phyloP scores from a whole-genome alignment of 2,113 vertebrate species.

The Tapirus terrestris region DNA sequence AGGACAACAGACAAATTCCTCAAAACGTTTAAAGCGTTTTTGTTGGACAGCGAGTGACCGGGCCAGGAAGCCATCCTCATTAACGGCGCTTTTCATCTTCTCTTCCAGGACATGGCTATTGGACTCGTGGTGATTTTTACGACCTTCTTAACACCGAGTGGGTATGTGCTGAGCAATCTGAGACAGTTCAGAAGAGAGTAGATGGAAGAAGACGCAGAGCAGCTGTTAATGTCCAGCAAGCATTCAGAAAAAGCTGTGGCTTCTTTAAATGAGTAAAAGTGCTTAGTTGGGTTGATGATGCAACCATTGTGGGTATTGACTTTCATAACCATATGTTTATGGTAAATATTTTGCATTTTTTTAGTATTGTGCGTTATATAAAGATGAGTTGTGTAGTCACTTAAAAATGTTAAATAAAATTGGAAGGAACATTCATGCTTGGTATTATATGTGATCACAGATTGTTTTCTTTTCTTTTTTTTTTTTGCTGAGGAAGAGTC shows the following conservation, averaged over 20 bases:
- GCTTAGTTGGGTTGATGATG: neutral
- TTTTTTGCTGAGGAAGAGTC: too few species aligned
- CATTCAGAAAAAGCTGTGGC: neutral
- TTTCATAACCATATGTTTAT: neutral
- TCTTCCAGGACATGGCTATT: constrained; percentile 6
- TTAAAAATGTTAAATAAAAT: constrained; percentile 66
- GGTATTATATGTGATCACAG: neutral
- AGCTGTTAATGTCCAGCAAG: neutral
- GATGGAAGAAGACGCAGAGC: neutral
- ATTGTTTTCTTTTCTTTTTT: neutral
- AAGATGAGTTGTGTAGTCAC: neutral
- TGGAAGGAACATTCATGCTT: neutral
- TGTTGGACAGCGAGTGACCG: neutral
- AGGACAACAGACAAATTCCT: neutral
- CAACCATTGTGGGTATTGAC: neutral
- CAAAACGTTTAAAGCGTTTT: neutral
- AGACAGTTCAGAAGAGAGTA: constrained; percentile 2
- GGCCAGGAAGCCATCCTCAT: neutral
- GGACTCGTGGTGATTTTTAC: constrained; percentile 25
- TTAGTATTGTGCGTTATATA: neutral
- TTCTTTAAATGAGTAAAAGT: neutral
- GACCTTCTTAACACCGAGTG: neutral
- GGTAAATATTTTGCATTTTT: neutral
- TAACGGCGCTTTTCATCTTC: neutral
- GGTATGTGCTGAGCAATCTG: neutral